Conservation (phyloP, 53 echinoderm and acorn worm genomes). For the Antedon mediterranea region DNA sequence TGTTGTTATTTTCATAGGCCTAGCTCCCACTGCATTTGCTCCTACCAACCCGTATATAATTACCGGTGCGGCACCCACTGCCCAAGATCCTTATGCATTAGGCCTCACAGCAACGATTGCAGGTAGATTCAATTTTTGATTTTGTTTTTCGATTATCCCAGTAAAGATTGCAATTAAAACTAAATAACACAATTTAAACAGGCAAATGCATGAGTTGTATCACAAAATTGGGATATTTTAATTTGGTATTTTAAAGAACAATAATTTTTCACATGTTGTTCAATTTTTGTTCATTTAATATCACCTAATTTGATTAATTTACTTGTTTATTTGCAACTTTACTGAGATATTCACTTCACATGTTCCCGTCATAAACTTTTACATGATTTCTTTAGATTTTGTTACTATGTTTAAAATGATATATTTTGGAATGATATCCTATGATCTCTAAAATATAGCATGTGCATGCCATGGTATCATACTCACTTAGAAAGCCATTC, state of each 20-base stretch:
- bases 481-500: too few species aligned
- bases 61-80: conserved; percentile 60
- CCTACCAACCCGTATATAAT: conserved; percentile 90
- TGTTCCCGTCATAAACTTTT: not conserved
- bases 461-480: not conserved
- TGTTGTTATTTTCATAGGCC: conserved; percentile 7
- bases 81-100: conserved; percentile 91
- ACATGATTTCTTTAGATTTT: not conserved
- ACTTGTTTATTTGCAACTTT: not conserved
- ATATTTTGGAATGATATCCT: not conserved
- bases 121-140: conserved; percentile 25
- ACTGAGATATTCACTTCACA: not conserved
- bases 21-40: conserved; percentile 32
- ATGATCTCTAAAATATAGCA: not conserved
- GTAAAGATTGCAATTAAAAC: not conserved
- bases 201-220: too few species aligned
- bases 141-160: not conserved
- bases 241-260: too few species aligned
- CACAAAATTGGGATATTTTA: too few species aligned
- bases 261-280: too few species aligned
- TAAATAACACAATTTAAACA: not conserved
- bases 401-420: not conserved
- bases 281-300: too few species aligned
- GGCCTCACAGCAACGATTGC: conserved; percentile 36
- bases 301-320: too few species aligned